Percentiles rank a stretch among this genome's conserved stretches.
These are phyloP conservation scores for Aleadryas rufinucha DNA, from an alignment of 2,113 vertebrate species.

Conservation along the genomic window DNA sequence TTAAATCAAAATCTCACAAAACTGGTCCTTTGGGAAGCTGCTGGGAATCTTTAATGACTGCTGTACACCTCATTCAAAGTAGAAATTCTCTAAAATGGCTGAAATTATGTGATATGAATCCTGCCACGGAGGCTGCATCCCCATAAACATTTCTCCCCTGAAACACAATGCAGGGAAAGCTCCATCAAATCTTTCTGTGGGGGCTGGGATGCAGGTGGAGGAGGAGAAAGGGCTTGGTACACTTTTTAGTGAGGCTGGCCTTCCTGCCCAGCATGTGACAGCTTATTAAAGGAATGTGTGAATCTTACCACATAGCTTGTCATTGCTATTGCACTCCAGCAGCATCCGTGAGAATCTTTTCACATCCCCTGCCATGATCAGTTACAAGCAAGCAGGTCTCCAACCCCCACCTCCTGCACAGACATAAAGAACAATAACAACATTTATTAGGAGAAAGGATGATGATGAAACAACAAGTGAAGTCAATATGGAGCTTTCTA, in stretches of 20 bases:
- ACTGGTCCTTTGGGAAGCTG: neutral
- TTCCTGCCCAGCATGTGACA: neutral
- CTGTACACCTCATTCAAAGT: neutral
- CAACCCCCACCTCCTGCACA: neutral
- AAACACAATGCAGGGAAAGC: neutral
- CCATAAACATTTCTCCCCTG: neutral
- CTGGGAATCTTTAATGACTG: neutral
- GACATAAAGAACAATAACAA: neutral
- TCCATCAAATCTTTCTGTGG: neutral
- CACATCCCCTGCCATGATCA: conserved; percentile 20
- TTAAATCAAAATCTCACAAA: neutral
- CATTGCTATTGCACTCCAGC: conserved; percentile 67
- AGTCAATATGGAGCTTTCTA: neutral
- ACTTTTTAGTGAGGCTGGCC: neutral
- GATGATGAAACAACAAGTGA: neutral
- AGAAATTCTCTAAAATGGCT: neutral
- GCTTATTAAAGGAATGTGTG: neutral
- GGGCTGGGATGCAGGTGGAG: neutral
- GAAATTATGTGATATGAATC: neutral
- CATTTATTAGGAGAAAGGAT: neutral
- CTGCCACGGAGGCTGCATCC: neutral
- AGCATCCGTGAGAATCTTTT: conserved; percentile 39
- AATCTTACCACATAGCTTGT: conserved; percentile 72
- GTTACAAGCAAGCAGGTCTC: neutral
- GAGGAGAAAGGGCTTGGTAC: neutral